These are phyloP conservation scores for Magallana ariakensis DNA, from an alignment of 1,140 invertebrate genomes.

Conservation along the genomic window DNA sequence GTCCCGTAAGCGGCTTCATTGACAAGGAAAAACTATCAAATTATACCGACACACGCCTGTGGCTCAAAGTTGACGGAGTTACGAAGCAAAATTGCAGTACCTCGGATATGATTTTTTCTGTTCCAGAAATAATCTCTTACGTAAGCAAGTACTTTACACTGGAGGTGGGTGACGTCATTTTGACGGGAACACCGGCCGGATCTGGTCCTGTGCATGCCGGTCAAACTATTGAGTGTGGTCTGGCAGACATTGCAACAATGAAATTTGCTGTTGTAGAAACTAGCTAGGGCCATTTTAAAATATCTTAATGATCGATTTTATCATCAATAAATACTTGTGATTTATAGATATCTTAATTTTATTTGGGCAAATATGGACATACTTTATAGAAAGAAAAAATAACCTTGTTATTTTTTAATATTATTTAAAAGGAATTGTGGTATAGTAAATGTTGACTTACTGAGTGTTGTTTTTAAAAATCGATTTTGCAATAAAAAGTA, in stretches of 20 bases:
- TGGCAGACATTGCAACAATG: slow-evolving; percentile 82
- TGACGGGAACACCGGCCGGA: slow-evolving; percentile 89
- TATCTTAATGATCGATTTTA: too few relatives aligned
- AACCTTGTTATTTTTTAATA: too few relatives aligned
- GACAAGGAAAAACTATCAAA: slow-evolving; percentile 82
- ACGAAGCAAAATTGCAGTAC: slow-evolving; percentile 82
- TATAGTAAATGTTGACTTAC: too few relatives aligned
- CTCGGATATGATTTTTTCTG: slow-evolving; percentile 86
- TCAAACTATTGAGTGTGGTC: slow-evolving; percentile 86
- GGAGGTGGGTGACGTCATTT: slow-evolving; percentile 87
- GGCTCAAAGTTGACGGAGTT: slow-evolving; percentile 80
- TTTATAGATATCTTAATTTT: too few relatives aligned
- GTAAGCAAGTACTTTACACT: slow-evolving; percentile 87
- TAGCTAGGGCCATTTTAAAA: background rate
- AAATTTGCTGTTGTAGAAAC: slow-evolving; percentile 80
- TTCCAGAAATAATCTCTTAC: slow-evolving; percentile 85
- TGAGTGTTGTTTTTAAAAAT: too few relatives aligned
- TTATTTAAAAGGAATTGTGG: too few relatives aligned
- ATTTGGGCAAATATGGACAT: too few relatives aligned
- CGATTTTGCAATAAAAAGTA: too few relatives aligned
- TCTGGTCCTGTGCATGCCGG: slow-evolving; percentile 85
- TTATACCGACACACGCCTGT: slow-evolving; percentile 84
- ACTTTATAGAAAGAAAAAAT: too few relatives aligned
- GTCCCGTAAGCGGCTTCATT: slow-evolving; percentile 88
- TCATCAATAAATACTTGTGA: too few relatives aligned